Evolutionary conservation across 1,140 invertebrate genomes (phyloP).

Genomic region (Teleopsis dalmanni): DNA sequence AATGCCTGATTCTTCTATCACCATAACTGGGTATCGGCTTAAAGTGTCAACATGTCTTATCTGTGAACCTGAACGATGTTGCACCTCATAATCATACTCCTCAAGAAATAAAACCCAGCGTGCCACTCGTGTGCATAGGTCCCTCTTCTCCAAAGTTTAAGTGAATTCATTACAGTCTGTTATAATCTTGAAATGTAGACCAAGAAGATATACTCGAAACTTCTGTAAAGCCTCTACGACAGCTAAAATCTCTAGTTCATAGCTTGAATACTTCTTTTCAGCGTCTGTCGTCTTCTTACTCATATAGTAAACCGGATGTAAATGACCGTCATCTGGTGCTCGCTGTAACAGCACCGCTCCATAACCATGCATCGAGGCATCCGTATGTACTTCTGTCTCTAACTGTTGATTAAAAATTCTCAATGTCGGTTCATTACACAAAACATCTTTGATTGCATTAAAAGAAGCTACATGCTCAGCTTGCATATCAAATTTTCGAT

Average conservation of each 20-base stretch:
- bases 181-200: conserved; percentile 8
- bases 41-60: conserved; percentile 2
- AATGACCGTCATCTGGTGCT: conserved; percentile 21
- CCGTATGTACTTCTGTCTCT: conserved; percentile 37
- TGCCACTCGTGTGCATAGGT: conserved; percentile 20
- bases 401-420: conserved; percentile 24
- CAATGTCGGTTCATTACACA: conserved; percentile 27
- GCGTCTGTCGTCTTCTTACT: conserved; percentile 43
- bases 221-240: no score
- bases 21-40: conserved; percentile 3
- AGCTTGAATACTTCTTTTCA: no score
- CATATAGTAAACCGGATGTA: conserved; percentile 44
- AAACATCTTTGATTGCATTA: not conserved
- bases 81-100: conserved; percentile 19
- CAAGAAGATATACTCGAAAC: conserved; percentile 18
- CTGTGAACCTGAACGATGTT: conserved; percentile 16
- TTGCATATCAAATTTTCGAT: not conserved
- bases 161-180: conserved; percentile 32
- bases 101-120: conserved; percentile 20
- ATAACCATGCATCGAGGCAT: conserved; percentile 27
- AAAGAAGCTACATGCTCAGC: not conserved
- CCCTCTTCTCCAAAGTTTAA: conserved; percentile 25
- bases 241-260: no score
- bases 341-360: conserved; percentile 31
- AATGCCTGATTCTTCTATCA: not conserved